These are phyloP conservation scores for Limenitis camilla DNA, from an alignment of 2,888 invertebrate species.

Conservation along the genomic window DNA sequence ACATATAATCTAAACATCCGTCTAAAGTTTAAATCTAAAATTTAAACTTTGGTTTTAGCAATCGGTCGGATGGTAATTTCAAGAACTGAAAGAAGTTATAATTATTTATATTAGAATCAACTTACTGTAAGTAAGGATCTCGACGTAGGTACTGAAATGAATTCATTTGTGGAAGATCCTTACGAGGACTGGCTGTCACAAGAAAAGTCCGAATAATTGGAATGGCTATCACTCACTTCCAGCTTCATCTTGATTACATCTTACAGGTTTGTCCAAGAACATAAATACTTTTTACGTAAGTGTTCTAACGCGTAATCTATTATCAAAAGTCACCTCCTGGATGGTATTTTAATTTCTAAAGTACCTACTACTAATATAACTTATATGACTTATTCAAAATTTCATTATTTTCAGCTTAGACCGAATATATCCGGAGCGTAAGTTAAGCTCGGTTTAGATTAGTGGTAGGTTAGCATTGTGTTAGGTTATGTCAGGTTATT, in stretches of 20 bases:
- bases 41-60: too few species aligned
- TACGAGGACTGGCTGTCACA: constrained; percentile 76
- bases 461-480: too few species aligned
- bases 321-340: constrained; percentile 30
- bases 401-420: too few species aligned
- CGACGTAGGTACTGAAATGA: constrained; percentile 49
- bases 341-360: too few species aligned
- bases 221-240: constrained; percentile 75
- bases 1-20: too few species aligned
- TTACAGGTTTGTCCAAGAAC: constrained; percentile 33
- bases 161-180: constrained; percentile 71
- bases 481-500: too few species aligned
- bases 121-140: constrained; percentile 59
- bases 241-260: constrained; percentile 74
- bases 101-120: constrained; percentile 18
- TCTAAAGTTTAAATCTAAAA: too few species aligned
- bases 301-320: constrained; percentile 29
- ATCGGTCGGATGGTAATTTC: background rate
- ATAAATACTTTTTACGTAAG: constrained; percentile 41
- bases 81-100: background rate
- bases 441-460: too few species aligned
- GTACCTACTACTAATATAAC: too few species aligned
- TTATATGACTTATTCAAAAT: too few species aligned
- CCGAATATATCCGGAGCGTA: too few species aligned
- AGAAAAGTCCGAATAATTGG: constrained; percentile 76